Evolutionary conservation across 1,140 invertebrate species (phyloP).

Genomic region (Drosophila repletoides): DNA sequence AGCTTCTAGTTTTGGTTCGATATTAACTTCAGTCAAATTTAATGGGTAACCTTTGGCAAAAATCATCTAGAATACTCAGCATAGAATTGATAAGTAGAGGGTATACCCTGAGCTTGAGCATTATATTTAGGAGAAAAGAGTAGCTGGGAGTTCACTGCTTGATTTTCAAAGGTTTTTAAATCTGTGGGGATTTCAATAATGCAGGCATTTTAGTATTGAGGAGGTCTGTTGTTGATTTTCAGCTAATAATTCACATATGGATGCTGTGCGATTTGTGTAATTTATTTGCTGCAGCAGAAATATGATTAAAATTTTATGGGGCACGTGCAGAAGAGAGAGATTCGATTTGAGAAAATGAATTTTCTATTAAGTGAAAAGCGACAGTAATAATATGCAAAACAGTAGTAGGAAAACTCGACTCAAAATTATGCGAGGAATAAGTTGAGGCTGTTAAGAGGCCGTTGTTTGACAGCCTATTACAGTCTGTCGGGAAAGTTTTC

Average conservation of each 20-base stretch:
- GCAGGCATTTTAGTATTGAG: neutral
- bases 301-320: constrained; percentile 23
- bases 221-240: constrained; percentile 3
- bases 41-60: no score
- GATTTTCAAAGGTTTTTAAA: no score
- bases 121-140: neutral
- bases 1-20: no score
- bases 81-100: no score
- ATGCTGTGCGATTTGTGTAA: constrained; percentile 24
- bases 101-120: no score
- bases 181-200: constrained; percentile 4
- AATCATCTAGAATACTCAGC: no score
- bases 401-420: constrained; percentile 6
- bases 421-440: constrained; percentile 35
- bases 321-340: neutral
- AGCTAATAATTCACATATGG: constrained; percentile 46
- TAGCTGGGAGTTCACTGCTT: neutral
- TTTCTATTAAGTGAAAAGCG: constrained; percentile 19
- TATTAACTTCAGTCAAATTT: no score
- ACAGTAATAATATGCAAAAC: constrained; percentile 5
- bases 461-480: constrained; percentile 27
- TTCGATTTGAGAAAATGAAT: constrained; percentile 7
- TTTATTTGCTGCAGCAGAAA: constrained; percentile 36
- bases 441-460: neutral
- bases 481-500: constrained; percentile 31